These are phyloP conservation scores for Oscheius sp. DNA, from an alignment of 2,888 invertebrate species.

Conservation along the genomic window DNA sequence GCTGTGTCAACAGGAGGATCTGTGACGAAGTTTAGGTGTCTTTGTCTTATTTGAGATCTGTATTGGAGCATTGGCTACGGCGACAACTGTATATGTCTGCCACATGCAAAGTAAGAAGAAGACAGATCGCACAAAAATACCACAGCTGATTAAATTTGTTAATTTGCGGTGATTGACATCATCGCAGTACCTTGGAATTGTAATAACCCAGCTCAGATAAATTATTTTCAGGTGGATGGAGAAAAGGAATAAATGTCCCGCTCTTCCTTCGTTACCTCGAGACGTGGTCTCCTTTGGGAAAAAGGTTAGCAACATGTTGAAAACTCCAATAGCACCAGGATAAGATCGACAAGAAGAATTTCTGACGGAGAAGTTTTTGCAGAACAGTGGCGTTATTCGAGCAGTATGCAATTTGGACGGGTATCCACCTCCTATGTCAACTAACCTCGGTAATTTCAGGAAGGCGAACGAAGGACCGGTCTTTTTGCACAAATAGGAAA, in stretches of 20 bases:
- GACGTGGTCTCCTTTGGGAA: not conserved
- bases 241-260: conserved; percentile 16
- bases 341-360: not conserved
- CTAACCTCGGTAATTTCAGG: conserved; percentile 25
- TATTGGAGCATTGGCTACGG: conserved; percentile 32
- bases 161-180: too few relatives aligned
- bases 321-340: not conserved
- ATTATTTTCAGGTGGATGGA: conserved; percentile 27
- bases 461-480: conserved; percentile 29
- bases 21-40: conserved; percentile 9
- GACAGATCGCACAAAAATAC: too few relatives aligned
- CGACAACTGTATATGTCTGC: conserved; percentile 26
- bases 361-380: conserved; percentile 32
- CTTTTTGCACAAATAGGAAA: conserved; percentile 30
- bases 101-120: conserved; percentile 28
- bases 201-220: not conserved
- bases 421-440: not conserved
- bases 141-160: too few relatives aligned
- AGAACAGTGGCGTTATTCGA: conserved; percentile 25
- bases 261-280: conserved; percentile 14
- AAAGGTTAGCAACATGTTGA: not conserved
- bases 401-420: conserved; percentile 19
- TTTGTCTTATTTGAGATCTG: conserved; percentile 29
- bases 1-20: not conserved
- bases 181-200: too few relatives aligned